These are phyloP conservation scores for Philopedon plagiatum DNA, from an alignment of 2,888 invertebrate genomes.

Conservation along the genomic window DNA sequence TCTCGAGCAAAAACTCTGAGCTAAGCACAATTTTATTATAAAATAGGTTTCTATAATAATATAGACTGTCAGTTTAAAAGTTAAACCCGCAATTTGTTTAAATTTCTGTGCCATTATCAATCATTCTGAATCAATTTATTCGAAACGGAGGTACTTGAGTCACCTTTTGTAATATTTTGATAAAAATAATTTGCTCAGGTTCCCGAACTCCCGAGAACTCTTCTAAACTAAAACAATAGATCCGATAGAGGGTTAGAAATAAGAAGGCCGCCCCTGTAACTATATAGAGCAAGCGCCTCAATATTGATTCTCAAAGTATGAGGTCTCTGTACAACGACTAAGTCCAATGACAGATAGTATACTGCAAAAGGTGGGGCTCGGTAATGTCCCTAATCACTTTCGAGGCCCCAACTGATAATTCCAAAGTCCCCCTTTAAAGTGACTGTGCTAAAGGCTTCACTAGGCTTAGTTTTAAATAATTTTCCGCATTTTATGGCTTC, in stretches of 20 bases:
- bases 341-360: constrained; percentile 57
- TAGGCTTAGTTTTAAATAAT: constrained; percentile 16
- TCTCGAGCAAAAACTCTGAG: no score
- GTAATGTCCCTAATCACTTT: constrained; percentile 49
- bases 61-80: no score
- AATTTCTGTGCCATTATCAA: no score
- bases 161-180: no score
- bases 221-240: no score
- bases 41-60: no score
- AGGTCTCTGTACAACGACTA: constrained; percentile 43
- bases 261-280: constrained; percentile 52
- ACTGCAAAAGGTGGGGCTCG: constrained; percentile 63
- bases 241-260: neutral
- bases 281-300: constrained; percentile 61
- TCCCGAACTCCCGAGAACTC: no score
- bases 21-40: no score
- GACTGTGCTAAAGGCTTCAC: constrained; percentile 26
- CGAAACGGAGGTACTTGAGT: no score
- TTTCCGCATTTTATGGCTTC: constrained; percentile 47
- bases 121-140: no score
- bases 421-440: constrained; percentile 25
- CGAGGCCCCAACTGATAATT: constrained; percentile 42
- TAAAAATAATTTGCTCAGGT: no score
- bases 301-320: constrained; percentile 60
- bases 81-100: no score